Conservation (phyloP, 2,113 vertebrate genomes). For the Crotalus viridis region DNA sequence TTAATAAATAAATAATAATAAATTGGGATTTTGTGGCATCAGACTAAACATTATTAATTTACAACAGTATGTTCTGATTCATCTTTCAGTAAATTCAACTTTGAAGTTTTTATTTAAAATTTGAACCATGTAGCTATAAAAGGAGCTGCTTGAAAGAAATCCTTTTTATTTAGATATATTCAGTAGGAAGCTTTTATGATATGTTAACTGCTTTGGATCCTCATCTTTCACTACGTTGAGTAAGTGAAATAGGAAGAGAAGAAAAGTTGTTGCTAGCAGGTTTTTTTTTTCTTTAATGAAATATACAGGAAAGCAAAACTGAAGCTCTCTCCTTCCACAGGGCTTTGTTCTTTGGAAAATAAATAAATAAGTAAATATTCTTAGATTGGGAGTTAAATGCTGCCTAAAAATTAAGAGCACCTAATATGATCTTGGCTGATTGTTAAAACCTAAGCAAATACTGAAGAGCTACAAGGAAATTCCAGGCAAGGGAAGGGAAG, state of each 20-base stretch:
- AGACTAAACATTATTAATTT: background rate
- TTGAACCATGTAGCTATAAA: background rate
- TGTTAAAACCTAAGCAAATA: no score
- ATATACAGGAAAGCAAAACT: background rate
- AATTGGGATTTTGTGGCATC: background rate
- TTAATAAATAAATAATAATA: background rate
- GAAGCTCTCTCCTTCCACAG: background rate
- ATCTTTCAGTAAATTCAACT: background rate
- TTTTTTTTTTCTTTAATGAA: background rate
- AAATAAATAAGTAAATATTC: background rate
- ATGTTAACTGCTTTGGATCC: background rate
- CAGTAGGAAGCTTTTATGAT: background rate
- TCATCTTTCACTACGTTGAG: background rate
- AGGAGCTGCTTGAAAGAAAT: background rate
- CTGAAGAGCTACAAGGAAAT: no score
- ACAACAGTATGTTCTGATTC: background rate
- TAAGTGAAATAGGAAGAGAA: background rate
- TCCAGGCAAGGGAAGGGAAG: background rate
- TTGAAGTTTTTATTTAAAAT: constrained; percentile 1
- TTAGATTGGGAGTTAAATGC: background rate
- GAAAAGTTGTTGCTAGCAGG: background rate
- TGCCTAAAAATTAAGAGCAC: no score
- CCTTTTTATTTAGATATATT: background rate
- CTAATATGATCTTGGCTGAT: no score
- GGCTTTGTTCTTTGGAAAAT: background rate